Evolutionary conservation across 1,140 invertebrate species (phyloP).

Genomic region (Leptoteleia sp.): DNA sequence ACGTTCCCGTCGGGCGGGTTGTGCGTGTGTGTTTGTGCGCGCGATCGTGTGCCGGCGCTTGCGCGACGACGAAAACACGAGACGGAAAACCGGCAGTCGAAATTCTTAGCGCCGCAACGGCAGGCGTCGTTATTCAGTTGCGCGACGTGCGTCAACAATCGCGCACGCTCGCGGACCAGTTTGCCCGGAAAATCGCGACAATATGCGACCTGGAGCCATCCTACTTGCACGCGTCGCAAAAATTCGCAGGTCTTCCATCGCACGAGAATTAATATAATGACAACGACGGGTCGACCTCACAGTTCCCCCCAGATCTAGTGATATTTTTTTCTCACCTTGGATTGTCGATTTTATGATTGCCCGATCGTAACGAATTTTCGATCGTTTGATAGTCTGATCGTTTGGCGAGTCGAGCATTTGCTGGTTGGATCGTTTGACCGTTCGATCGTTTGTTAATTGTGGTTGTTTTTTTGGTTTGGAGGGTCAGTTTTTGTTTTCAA

Average conservation of each 20-base stretch:
- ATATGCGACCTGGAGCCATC: constrained; percentile 23
- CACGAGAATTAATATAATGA: not conserved
- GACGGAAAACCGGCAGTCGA: constrained; percentile 61
- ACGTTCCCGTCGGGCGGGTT: constrained; percentile 46
- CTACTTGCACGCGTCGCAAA: constrained; percentile 20
- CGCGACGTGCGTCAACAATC: constrained; percentile 80
- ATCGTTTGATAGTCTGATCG: too few species aligned
- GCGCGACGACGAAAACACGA: constrained; percentile 66
- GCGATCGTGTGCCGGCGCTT: constrained; percentile 66
- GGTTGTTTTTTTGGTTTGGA: not conserved
- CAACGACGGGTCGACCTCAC: not conserved
- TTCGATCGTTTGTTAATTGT: not conserved
- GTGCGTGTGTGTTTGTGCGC: constrained; percentile 14
- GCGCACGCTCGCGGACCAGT: constrained; percentile 73
- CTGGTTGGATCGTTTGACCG: too few species aligned
- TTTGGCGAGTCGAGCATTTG: too few species aligned
- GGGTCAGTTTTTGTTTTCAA: not conserved
- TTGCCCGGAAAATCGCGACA: constrained; percentile 30
- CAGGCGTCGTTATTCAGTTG: constrained; percentile 76
- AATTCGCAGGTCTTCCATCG: not conserved
- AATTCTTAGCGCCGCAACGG: constrained; percentile 69
- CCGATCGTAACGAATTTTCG: too few species aligned
- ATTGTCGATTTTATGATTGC: too few species aligned
- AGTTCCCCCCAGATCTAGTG: not conserved
- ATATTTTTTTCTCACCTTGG: too few species aligned